Percentiles rank a stretch among this genome's conserved stretches.
Evolutionary conservation across 1,140 invertebrate genomes (phyloP).

Genomic region (Sipha flava): DNA sequence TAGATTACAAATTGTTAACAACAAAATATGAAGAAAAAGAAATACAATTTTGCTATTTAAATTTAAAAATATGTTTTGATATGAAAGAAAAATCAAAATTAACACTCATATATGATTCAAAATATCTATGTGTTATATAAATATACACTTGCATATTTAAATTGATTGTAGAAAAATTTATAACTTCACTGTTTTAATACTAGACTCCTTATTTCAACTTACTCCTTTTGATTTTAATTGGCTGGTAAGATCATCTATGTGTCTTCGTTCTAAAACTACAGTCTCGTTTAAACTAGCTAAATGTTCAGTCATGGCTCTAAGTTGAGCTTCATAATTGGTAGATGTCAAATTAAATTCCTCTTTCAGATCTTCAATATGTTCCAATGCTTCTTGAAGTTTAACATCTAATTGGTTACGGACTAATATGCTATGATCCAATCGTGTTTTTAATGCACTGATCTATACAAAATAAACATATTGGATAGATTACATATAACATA

Average conservation of each 20-base stretch:
- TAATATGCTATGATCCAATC: background rate
- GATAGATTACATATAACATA: background rate
- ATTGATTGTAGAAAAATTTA: no score
- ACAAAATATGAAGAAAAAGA: no score
- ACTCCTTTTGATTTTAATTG: conserved; percentile 5
- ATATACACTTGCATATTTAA: no score
- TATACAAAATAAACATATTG: background rate
- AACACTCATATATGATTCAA: no score
- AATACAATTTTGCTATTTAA: no score
- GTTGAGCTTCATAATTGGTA: conserved; percentile 7
- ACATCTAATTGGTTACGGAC: background rate
- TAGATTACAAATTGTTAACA: no score
- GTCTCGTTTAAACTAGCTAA: conserved; percentile 9
- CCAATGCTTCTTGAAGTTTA: background rate
- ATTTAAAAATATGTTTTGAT: no score
- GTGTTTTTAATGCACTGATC: background rate
- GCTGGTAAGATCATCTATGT: background rate
- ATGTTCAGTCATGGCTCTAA: conserved; percentile 12
- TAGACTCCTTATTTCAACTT: background rate
- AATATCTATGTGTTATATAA: no score
- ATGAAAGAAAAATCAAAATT: no score
- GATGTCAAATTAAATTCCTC: background rate
- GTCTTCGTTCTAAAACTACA: background rate
- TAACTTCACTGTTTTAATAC: background rate
- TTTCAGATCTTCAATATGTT: background rate